Evolutionary conservation across 1,140 invertebrate species (phyloP).

Genomic region (Teleogryllus occipitalis): DNA sequence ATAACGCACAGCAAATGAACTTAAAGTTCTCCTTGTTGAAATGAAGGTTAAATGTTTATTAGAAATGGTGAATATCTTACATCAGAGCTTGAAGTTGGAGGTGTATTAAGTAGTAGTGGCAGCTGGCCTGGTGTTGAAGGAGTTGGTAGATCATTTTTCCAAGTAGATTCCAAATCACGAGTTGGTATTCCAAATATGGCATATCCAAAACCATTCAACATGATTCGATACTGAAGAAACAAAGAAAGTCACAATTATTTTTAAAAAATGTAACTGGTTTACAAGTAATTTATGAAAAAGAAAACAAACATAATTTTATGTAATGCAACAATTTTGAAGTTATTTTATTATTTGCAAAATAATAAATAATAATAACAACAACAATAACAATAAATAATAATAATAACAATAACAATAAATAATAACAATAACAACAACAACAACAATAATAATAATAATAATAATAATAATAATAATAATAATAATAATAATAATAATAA

Average conservation of each 20-base stretch:
- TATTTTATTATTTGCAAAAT: no score
- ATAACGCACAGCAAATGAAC: no score
- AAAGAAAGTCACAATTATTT: neutral
- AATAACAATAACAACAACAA: no score
- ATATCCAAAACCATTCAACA: slow-evolving; percentile 68
- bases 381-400: no score
- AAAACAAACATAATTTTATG: no score
- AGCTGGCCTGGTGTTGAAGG: slow-evolving; percentile 34
- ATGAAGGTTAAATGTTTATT: neutral
- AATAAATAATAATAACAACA: no score
- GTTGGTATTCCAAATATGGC: slow-evolving; percentile 63
- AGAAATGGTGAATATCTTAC: neutral
- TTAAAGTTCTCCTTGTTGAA: no score
- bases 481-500: no score
- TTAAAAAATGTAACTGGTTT: neutral
- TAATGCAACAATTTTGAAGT: no score
- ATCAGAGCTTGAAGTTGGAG: neutral
- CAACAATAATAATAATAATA: no score
- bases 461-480: no score
- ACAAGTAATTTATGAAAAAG: slow-evolving; percentile 11
- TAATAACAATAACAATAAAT: no score
- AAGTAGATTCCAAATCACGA: slow-evolving; percentile 58
- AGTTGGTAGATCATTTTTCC: slow-evolving; percentile 50
- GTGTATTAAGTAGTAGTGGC: slow-evolving; percentile 34
- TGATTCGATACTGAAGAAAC: slow-evolving; percentile 59